Evolutionary conservation across 2,113 vertebrate species (phyloP), one percentile per base, ranked within the genome.

Genomic region (Gallinago media): DNA sequence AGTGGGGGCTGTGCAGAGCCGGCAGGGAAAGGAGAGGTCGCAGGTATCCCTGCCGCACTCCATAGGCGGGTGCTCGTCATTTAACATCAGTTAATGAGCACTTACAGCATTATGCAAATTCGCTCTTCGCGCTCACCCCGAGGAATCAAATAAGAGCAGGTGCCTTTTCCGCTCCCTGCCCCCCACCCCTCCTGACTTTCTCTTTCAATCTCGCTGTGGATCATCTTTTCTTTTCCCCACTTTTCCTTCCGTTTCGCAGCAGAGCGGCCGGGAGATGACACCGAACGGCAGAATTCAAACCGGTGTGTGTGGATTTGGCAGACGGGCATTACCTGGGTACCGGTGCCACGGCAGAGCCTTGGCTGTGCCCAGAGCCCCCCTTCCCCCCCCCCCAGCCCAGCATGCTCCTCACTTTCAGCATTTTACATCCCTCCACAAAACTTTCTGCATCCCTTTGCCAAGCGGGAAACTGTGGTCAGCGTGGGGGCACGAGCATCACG

Each of bases 401-500:
- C 58, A 5, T 19, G 12, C 20, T 7, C 62, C 67, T 75, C 0
- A 0, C 0, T 15, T 16, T 13, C 0, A 4, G 21, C 4, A 44
- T 6, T 9, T 34, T 1, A 11, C 44, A 54, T 2, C 34, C n/a
- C 20, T 31, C 32, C 55, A 49, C 26, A 32, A 70, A 82, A 55
- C 29, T 21, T 6, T 9, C 29, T 1, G 9, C 44, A 54, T 2
- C 34, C n/a, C 20, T 31, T 15, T 16, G 22, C 22, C 3, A 32
- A 27, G 42, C 3, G 34, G 16, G 40, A 58, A n/a, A 6, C 31
- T 23, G 65, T 0, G 16, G 14, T 22, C 85, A 20, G 4, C 21
- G 2, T 1, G 0, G 0, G 29, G 21, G 7, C 6, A 4, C 0
- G 0, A 44, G 36, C 59, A 7, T 2, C 8, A 0, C 5, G 0